A percentile compares a stretch with the other conserved stretches of the same genome.
phyloP scores from a whole-genome alignment of 2,888 invertebrate species.

The Anthrax anthrax region DNA sequence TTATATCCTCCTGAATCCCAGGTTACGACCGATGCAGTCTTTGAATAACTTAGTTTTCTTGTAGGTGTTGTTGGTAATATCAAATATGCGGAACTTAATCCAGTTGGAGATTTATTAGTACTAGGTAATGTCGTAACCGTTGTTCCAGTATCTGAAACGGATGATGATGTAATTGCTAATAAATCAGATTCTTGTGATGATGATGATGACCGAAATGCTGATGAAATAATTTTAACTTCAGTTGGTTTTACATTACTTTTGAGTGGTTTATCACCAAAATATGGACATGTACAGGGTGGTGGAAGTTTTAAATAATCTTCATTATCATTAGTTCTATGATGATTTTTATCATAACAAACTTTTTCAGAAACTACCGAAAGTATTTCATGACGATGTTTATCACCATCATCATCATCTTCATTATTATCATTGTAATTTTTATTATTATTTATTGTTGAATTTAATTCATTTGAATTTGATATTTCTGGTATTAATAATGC shows the following conservation, averaged over 20 bases:
- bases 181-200: background rate
- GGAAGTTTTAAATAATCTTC: constrained; percentile 42
- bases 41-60: constrained; percentile 36
- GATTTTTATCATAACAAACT: constrained; percentile 32
- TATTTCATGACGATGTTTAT: too few species aligned
- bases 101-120: background rate
- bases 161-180: background rate
- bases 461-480: constrained; percentile 1
- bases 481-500: constrained; percentile 13
- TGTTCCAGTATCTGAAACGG: constrained; percentile 1
- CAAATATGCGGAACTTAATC: constrained; percentile 17
- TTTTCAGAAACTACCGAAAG: background rate
- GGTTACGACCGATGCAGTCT: constrained; percentile 46
- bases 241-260: constrained; percentile 33
- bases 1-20: constrained; percentile 56
- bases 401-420: too few species aligned
- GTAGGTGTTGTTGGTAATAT: constrained; percentile 32
- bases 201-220: constrained; percentile 6
- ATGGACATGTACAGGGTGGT: constrained; percentile 68
- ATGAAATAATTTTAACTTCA: constrained; percentile 40
- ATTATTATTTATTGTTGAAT: too few species aligned
- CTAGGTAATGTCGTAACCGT: background rate
- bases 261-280: constrained; percentile 56
- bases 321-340: constrained; percentile 24
- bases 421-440: too few species aligned